Base-by-base conservation (phyloP, 1,140 invertebrate species). In the Zaprionus lachaisei region DNA sequence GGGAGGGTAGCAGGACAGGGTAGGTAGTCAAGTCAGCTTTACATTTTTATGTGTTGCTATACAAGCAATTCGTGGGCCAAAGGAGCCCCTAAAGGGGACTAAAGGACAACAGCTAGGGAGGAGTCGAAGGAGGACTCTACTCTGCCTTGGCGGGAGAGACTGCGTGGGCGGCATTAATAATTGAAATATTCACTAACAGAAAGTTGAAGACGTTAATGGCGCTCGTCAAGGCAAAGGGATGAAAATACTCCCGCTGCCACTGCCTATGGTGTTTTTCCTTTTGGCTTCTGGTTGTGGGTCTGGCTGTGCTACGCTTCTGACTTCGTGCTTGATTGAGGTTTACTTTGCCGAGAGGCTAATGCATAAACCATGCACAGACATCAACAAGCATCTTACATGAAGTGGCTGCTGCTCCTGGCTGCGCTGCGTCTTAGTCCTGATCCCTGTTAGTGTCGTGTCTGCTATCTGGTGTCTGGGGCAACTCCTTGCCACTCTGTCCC, bases 171-270 rank as follows among this genome's bases (percentile, higher is more conserved):
- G 78, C 78, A 91, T 91, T 91, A 91, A 91, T 91, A 91, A 91
- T 91, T 91, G 87, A 91, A 91, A 91, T 87, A 91, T 91, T 83
- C 87, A 91, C 86, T 91, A 91, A 91, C 86, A 91, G 87, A 85
- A 91, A 91, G 86, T 91, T 91, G 87, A 89, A 84, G 89, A 84
- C 81, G 89, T 91, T 91, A 91, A 91, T 91, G 89, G 83, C 61
- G 68, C 80, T 73, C 71, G 76, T 71, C 72, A 87, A 73, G 85
- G 47, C 26, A 66, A 57, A 69, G 61, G 47, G 70, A 72, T 71
- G 63, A 66, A 75, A 62, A 56, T 15, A 15, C 26, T 56, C 9
- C 47, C 20, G 54, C 56, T 71, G 49, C 12, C 41, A 14, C 49
- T 49, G 70, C 49, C 51, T 12, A 20, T 71, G 68, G 26, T 71